Base-by-base conservation (phyloP, 2,113 vertebrate genomes). In the Erythrolamprus reginae region DNA sequence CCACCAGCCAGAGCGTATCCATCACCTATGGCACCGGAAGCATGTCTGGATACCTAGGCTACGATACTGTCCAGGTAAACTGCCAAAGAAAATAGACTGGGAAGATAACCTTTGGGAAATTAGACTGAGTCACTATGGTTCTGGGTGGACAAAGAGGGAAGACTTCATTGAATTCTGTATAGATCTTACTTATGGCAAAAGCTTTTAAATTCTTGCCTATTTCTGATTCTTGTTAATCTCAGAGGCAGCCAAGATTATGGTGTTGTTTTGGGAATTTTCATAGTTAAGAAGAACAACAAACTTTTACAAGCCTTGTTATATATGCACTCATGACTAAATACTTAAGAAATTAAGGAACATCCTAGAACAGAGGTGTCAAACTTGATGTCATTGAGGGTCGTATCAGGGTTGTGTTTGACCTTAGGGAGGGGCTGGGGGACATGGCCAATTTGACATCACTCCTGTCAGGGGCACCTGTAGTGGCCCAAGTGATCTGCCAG, bases 11-110 rank as follows among this genome's bases (percentile, higher is more conserved):
- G 13, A 86, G n/a, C 0, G 0, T 97, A 53, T 94, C 92, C 82
- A 95, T 97, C 0, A 0, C 28, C 65, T 97, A 97, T 0, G 96
- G 96, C 92, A 95, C 97, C 0, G 96, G 96, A 3, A 38, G 51
- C 82, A 95, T 97, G 94, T 88, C 50, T 0, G 96, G 98, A 0
- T 5, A 96, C 92, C 94, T 98, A 33, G 97, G 96, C 93, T 96
- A 96, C 0, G 97, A 97, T 93, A 97, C 94, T 0, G 89, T 97
- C 53, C 4, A n/a, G 0, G 97, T 97, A 95, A 89, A 89, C 50
- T 55, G 0, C 1, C 10, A 8, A 21, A 0, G 0, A 17, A 89
- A 47, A 65, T 19, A 48, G 42, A 88, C 8, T n/a, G 12, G 45
- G 9, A 45, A 26, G 48, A 5, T 6, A 38, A 38, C 65, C 17